Evolutionary conservation across 2,888 invertebrate genomes (phyloP).

Genomic region (Melinaea marsaeus): DNA sequence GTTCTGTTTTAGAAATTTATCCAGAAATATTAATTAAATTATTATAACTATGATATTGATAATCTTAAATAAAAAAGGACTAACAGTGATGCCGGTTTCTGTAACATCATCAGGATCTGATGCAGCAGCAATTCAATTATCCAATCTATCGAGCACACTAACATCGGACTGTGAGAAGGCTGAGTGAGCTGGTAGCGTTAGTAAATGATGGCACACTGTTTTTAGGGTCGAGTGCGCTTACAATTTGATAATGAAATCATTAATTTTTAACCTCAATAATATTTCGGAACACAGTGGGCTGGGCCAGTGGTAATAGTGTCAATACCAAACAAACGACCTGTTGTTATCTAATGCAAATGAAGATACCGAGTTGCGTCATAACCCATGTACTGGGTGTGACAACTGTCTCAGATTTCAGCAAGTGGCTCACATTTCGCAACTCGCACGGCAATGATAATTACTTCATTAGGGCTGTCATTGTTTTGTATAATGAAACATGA

Average conservation of each 20-base stretch:
- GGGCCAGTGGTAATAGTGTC: background rate
- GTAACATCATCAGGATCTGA: too few relatives aligned
- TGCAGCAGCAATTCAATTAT: too few relatives aligned
- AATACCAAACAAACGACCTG: background rate
- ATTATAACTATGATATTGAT: too few relatives aligned
- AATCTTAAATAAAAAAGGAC: too few relatives aligned
- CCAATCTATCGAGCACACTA: too few relatives aligned
- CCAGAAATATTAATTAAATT: too few relatives aligned
- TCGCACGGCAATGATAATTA: constrained; percentile 23
- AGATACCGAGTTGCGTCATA: constrained; percentile 20
- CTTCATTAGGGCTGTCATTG: constrained; percentile 21
- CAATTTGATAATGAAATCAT: background rate
- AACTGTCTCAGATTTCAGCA: constrained; percentile 34
- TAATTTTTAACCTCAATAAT: background rate
- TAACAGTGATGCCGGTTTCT: too few relatives aligned
- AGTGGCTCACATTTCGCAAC: constrained; percentile 33
- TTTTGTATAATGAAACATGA: background rate
- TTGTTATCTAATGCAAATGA: constrained; percentile 18
- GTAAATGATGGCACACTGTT: too few relatives aligned
- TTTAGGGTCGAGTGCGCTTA: background rate
- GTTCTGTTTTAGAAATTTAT: too few relatives aligned
- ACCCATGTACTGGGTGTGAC: constrained; percentile 29
- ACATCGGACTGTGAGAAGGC: too few relatives aligned
- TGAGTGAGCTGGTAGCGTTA: too few relatives aligned
- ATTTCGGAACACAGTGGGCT: background rate